Conservation (phyloP, 2,113 vertebrate species). For the Sitta europaea region DNA sequence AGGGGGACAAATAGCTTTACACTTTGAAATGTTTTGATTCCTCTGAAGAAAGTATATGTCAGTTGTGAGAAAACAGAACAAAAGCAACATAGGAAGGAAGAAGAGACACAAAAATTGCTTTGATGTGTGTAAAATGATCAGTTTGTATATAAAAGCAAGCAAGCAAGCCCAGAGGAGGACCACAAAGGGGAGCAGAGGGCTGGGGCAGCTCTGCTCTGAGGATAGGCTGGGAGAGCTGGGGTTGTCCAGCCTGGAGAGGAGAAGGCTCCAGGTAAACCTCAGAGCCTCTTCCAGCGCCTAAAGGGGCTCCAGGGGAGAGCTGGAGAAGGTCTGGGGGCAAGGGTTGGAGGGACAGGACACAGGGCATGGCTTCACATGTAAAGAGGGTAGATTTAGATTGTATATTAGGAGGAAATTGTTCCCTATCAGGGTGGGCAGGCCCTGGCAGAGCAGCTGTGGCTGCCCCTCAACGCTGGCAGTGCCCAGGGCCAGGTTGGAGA, state of each 20-base stretch:
- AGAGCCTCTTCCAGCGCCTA: background rate
- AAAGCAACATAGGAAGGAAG: background rate
- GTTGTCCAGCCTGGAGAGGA: background rate
- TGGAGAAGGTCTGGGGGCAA: background rate
- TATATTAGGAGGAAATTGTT: background rate
- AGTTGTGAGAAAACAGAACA: background rate
- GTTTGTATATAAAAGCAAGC: background rate
- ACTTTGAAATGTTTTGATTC: background rate
- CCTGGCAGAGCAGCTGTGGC: background rate
- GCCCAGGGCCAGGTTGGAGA: background rate
- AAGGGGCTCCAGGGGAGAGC: background rate
- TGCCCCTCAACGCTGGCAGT: background rate
- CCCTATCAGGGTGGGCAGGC: rapidly evolving
- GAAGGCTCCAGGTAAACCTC: background rate
- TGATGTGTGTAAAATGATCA: background rate
- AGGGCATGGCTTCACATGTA: background rate
- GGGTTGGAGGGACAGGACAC: rapidly evolving
- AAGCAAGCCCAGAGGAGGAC: background rate
- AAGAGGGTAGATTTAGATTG: rapidly evolving
- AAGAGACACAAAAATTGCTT: background rate
- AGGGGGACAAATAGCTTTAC: background rate
- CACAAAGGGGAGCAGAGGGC: background rate
- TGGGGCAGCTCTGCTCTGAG: background rate
- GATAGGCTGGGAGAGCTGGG: background rate
- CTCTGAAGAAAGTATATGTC: background rate